Percentiles rank a stretch among this genome's conserved stretches.
These are phyloP conservation scores for Lycophotia porphyrea DNA, from an alignment of 2,888 invertebrate genomes.

Conservation along the genomic window DNA sequence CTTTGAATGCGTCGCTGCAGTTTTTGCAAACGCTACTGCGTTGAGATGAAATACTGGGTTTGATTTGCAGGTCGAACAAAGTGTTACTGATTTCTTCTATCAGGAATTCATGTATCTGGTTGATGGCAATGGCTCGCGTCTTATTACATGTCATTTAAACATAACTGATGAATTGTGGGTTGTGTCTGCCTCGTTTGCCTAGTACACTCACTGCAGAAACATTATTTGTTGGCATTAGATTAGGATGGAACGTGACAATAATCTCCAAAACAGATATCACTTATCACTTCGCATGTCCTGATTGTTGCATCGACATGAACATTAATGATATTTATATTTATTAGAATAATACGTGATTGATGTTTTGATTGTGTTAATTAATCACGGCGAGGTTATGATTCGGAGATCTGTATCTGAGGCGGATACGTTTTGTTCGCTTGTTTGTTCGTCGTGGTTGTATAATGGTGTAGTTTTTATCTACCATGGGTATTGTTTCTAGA, in stretches of 20 bases:
- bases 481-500: neutral
- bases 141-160: neutral
- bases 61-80: neutral
- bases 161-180: neutral
- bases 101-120: neutral
- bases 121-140: neutral
- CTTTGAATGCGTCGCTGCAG: neutral
- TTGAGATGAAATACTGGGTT: neutral
- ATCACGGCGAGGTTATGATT: slow-evolving; percentile 45
- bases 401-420: slow-evolving; percentile 56
- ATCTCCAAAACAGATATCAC: slow-evolving; percentile 28
- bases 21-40: neutral
- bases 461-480: neutral
- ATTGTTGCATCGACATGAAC: slow-evolving; percentile 43
- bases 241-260: slow-evolving; percentile 10
- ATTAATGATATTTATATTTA: slow-evolving; percentile 51
- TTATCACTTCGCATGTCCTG: slow-evolving; percentile 47
- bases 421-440: slow-evolving; percentile 50
- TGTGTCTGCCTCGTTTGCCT: no score
- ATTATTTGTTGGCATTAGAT: neutral
- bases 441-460: slow-evolving; percentile 1
- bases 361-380: slow-evolving; percentile 55
- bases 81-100: neutral
- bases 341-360: slow-evolving; percentile 53
- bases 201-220: no score